These are phyloP conservation scores for Eumerus sabulonum DNA, from an alignment of 2,888 invertebrate genomes.

Conservation along the genomic window DNA sequence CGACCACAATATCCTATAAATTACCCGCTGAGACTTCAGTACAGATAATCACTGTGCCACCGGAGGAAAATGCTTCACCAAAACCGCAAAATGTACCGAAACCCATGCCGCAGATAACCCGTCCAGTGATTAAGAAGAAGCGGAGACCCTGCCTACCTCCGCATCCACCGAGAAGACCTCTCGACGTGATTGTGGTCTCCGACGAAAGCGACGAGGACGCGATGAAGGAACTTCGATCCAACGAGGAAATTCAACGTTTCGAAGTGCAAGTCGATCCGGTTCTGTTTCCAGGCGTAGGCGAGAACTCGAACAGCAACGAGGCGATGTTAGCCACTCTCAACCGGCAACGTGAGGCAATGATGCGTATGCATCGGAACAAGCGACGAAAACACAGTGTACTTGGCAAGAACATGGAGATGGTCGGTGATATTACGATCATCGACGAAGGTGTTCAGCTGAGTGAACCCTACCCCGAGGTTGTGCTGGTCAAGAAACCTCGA, in stretches of 20 bases:
- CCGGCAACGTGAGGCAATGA: slow-evolving; percentile 72
- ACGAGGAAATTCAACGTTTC: slow-evolving; percentile 63
- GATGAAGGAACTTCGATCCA: not conserved
- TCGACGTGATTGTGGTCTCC: slow-evolving; percentile 70
- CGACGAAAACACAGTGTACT: slow-evolving; percentile 65
- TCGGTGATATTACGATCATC: slow-evolving; percentile 75
- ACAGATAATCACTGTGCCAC: slow-evolving; percentile 76
- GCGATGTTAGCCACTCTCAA: slow-evolving; percentile 73
- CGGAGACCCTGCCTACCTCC: slow-evolving; percentile 56
- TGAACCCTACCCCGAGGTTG: slow-evolving; percentile 50
- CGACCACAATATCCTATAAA: slow-evolving; percentile 75
- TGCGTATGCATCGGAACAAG: slow-evolving; percentile 70
- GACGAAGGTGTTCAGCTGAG: slow-evolving; percentile 69
- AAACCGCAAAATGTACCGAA: slow-evolving; percentile 35
- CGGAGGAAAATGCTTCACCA: slow-evolving; percentile 70
- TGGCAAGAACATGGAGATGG: slow-evolving; percentile 60
- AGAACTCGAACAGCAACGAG: slow-evolving; percentile 71
- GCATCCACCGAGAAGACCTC: slow-evolving; percentile 19
- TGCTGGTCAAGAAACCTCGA: slow-evolving; percentile 38
- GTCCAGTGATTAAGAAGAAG: not conserved
- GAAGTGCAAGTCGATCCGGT: slow-evolving; percentile 71
- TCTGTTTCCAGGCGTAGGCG: slow-evolving; percentile 65
- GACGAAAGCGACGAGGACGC: slow-evolving; percentile 70
- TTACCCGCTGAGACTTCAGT: slow-evolving; percentile 78
- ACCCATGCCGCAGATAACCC: not conserved